Evolutionary conservation across 2,888 invertebrate genomes (phyloP), one percentile per base, ranked within the genome.

Genomic region (Sylvicola fuscatus): DNA sequence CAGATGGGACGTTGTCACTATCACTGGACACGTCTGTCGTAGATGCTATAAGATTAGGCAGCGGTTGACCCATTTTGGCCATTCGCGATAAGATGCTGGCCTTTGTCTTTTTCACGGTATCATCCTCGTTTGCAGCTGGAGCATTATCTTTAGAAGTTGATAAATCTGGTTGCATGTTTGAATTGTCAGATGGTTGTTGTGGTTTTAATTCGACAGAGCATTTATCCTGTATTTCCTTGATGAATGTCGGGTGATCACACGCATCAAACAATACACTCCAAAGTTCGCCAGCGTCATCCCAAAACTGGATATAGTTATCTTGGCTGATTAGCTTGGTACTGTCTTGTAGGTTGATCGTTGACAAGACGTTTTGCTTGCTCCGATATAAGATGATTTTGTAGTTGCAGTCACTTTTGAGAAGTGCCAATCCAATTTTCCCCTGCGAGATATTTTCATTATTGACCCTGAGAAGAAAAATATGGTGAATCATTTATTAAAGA

Each of bases 261-360:
- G 41, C 47, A 4, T 55, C 58, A 47, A 70, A 69, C 44, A 62
- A 53, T 33, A 70, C 46, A 10, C 68, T 67, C 70, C 69, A 70
- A 44, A 62, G 65, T 36, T 60, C 56, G 27, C 60, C 50, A 15
- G 51, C 50, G 30, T 60, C 60, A 49, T 70, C 69, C 44, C 66
- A 65, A 48, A 48, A 51, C 40, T 51, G 52, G 26, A 50, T 40
- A 37, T 48, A 52, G 3, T 46, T 44, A 3, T 46, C 48, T 7
- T 45, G 12, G 27, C 41, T 44, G 3, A 52, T 29, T 13, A 29
- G n/a, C 32, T 40, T 42, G 1, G 42, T 34, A 7, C 34, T 34
- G 1, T 40, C 6, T 12, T 38, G 44, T 7, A 53, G 14, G 2
- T 44, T 40, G 1, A 39, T 42, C 3, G 47, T 48, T 1, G 47